These are phyloP conservation scores for Drosophila pandora DNA, from an alignment of 1,140 invertebrate genomes.

Conservation along the genomic window DNA sequence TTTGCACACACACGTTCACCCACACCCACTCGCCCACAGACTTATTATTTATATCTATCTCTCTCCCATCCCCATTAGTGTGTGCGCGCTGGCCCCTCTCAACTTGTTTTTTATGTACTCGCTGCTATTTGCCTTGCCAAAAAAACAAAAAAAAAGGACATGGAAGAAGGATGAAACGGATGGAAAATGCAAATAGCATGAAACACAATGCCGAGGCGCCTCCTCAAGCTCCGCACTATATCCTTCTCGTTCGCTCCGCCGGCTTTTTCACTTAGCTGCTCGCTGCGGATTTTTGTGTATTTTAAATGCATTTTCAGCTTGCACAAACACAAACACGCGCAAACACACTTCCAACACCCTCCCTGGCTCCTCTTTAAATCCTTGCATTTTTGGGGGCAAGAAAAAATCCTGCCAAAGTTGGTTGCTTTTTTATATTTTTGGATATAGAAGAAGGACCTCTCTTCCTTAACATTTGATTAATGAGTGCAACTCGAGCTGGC, in stretches of 20 bases:
- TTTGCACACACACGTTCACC: constrained; percentile 52
- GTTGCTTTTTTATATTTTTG: constrained; percentile 13
- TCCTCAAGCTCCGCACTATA: constrained; percentile 51
- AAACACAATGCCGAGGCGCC: constrained; percentile 75
- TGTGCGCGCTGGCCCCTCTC: constrained; percentile 54
- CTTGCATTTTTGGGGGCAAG: constrained; percentile 51
- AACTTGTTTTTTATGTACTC: constrained; percentile 72
- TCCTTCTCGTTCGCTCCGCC: constrained; percentile 13
- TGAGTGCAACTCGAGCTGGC: constrained; percentile 68
- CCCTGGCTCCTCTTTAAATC: neutral
- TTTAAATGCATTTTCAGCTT: constrained; percentile 80
- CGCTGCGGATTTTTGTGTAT: constrained; percentile 75
- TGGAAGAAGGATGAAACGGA: constrained; percentile 17
- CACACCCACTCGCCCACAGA: constrained; percentile 25
- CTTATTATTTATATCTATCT: constrained; percentile 74
- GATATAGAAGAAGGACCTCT: constrained; percentile 30
- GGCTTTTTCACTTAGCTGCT: constrained; percentile 76
- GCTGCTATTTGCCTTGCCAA: constrained; percentile 69
- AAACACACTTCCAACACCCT: constrained; percentile 6
- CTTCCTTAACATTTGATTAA: constrained; percentile 79
- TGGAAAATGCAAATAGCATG: constrained; percentile 76
- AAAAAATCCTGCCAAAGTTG: constrained; percentile 55
- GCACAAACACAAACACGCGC: constrained; percentile 48
- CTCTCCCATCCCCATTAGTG: constrained; percentile 32
- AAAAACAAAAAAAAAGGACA: constrained; percentile 33